These are phyloP conservation scores for Cerastis rubricosa DNA, from an alignment of 2,888 invertebrate species.

Conservation along the genomic window DNA sequence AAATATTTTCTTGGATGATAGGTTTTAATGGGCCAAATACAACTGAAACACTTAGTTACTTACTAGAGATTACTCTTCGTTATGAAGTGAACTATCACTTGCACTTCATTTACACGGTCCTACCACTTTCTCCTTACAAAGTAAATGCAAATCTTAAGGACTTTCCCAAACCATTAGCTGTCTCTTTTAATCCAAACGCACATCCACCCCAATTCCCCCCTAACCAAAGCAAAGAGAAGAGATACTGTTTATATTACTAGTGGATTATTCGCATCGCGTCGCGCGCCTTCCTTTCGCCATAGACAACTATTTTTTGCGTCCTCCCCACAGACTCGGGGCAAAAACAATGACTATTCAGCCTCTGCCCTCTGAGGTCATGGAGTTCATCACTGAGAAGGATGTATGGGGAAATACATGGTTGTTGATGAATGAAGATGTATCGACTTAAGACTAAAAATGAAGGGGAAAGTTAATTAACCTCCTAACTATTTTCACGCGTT, in stretches of 20 bases:
- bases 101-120: background rate
- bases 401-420: conserved; percentile 37
- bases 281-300: conserved; percentile 61
- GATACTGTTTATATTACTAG: conserved; percentile 83
- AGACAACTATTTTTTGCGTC: conserved; percentile 66
- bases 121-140: background rate
- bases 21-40: background rate
- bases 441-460: conserved; percentile 24
- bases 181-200: conserved; percentile 30
- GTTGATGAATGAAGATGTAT: conserved; percentile 53
- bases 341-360: conserved; percentile 67
- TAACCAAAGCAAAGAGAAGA: conserved; percentile 69
- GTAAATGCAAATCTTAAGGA: background rate
- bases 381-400: conserved; percentile 58
- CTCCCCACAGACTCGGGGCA: conserved; percentile 58
- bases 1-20: background rate
- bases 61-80: background rate
- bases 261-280: conserved; percentile 75
- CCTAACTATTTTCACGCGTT: conserved; percentile 16
- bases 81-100: background rate
- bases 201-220: conserved; percentile 69
- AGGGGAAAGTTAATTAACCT: conserved; percentile 24
- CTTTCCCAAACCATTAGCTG: conserved; percentile 9
- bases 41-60: background rate
- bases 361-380: conserved; percentile 64